Percentiles rank a stretch among this genome's conserved stretches.
Evolutionary conservation across 2,888 invertebrate species (phyloP).

Genomic region (Galerucella pusilla): DNA sequence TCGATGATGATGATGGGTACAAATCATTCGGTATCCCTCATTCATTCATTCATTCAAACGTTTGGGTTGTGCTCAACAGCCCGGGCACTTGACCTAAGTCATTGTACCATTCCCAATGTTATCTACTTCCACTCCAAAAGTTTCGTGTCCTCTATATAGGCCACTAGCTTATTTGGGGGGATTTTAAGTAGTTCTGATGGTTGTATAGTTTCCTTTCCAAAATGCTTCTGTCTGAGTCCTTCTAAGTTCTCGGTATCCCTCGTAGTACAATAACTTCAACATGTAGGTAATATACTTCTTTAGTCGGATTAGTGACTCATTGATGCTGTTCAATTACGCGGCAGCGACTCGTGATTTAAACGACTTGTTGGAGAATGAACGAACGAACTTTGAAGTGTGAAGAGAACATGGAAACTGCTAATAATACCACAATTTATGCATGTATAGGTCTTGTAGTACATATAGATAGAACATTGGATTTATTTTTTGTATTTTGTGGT

Average conservation of each 20-base stretch:
- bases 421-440: constrained; percentile 11
- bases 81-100: no score
- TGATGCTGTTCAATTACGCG: constrained; percentile 24
- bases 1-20: no score
- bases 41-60: no score
- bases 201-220: no score
- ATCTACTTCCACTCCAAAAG: no score
- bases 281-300: constrained; percentile 12
- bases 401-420: constrained; percentile 21
- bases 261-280: not conserved
- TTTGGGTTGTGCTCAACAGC: no score
- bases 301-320: constrained; percentile 20
- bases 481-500: not conserved
- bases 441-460: constrained; percentile 3
- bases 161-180: no score
- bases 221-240: no score
- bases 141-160: no score
- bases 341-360: constrained; percentile 11
- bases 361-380: constrained; percentile 19
- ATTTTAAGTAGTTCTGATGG: no score
- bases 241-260: not conserved
- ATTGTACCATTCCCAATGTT: no score
- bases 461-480: not conserved
- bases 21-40: not conserved
- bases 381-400: constrained; percentile 15